Base-by-base conservation (phyloP, 2,113 vertebrate genomes). In the Epinephelus lanceolatus region DNA sequence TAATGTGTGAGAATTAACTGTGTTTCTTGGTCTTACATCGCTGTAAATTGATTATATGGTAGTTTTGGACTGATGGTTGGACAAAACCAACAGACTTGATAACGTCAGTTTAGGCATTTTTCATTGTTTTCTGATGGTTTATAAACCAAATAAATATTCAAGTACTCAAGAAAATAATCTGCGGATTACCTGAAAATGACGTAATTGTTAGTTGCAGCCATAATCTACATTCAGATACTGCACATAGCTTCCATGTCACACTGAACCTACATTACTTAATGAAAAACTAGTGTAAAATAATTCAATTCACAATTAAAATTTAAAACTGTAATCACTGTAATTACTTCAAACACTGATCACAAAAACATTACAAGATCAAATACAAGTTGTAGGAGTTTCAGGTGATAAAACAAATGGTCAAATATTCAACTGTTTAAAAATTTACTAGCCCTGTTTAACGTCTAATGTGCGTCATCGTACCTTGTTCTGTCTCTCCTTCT, bases 401-500 rank as follows among this genome's bases (percentile, higher is more conserved):
- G 42, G 9, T 45, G 3, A 45, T 45, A 10, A 11, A 11, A 45
- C 11, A 55, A 55, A 59, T 59, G 2, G 14, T 30, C 7, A 25
- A 25, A 23, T 45, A 45, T 45, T 65, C 6, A 60, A 30, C 62
- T 21, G 37, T 23, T 42, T 47, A 9, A 1, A 14, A 27, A 33
- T 7, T 0, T 21, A 5, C 52, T 5, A n/a, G 56, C 6, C 2
- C 21, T 27, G 30, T 60, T 60, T 40, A 19, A 33, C 3, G n/a
- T n/a, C 0, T 15, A 12, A 9, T 27, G 49, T 21, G 45, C 7
- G 18, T 5, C 6, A 3, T 68, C 73, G 78, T 56, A 95, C 94
- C 93, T 92, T 93, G 21, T 86, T 94, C 53, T 91, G 88, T 14
- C 74, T 80, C 83, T 95, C 94, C 72, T 93, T 87, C 82, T 94